Base-by-base conservation (phyloP, 2,888 invertebrate genomes). In the Monoplex corrugatus region DNA sequence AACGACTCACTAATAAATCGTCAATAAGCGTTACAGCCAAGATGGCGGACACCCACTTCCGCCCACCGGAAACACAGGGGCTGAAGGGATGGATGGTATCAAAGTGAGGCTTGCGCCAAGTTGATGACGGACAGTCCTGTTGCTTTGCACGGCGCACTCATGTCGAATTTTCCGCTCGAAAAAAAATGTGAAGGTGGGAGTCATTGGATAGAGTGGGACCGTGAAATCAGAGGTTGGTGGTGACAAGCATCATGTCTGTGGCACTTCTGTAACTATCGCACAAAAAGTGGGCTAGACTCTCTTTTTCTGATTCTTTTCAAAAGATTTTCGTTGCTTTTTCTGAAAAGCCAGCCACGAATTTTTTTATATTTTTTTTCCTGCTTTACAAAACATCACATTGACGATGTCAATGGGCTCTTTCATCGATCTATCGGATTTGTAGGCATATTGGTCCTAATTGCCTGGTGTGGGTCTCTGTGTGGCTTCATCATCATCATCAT, bases 21-120 rank as follows among this genome's bases (percentile, higher is more conserved):
- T 8, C 85, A 63, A 63, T n/a, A 38, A 63, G 50, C 40, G 13
- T 63, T 63, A 10, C 28, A 23, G 38, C 45, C 63, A 85, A 85
- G 85, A 63, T 85, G 85, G 85, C 85, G 57, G 85, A 85, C 85
- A 40, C 38, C 85, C 38, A 85, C 85, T 85, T 85, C 85, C 85
- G 35, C 38, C 38, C 40, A 63, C 57, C 85, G 85, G 85, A 85
- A 85, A 32, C 63, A 38, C 57, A 57, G 35, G 63, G 85, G 45
- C 45, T 85, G 85, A 85, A 19, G 85, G 85, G 57, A 35, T 63
- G 57, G 63, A 28, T 63, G 40, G 85, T 38, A 38, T 85, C 85
- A 85, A 63, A 85, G 40, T 38, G 85, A 40, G 85, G 85, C 57
- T 38, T 38, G 57, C 13, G 40, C 8, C 6, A 38, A 38, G 28